Evolutionary conservation across 2,113 vertebrate genomes (phyloP), one percentile per base, ranked within the genome.

Genomic region (Sebastes fasciatus): DNA sequence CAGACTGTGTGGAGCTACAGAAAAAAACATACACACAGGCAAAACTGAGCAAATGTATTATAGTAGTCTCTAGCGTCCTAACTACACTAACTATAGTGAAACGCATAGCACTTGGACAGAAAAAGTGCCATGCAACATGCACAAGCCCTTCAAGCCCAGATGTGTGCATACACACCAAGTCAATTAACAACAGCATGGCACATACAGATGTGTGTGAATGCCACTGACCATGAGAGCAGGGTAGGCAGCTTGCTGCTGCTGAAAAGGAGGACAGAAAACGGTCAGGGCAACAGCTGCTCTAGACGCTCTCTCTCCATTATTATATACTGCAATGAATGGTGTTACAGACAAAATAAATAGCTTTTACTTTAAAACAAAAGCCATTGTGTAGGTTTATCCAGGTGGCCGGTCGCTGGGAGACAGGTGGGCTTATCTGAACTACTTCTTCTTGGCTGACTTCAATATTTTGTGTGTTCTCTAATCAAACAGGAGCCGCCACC

Each of bases 181-280:
- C 43, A 70, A 84, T 71, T 73, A 71, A 76, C 82, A 64, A 51
- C 68, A 86, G 34, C 48, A 76, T 64, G 60, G 12, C 40, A 49
- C 43, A 87, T 43, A 64, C 14, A 84, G 46, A 75, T 48, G 77
- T 79, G 48, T 72, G 57, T 85, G 51, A 60, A 82, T 71, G 72
- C 67, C 86, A 88, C 86, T 90, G 83, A 93, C 88, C 88, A 92
- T 89, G 69, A 93, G 75, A 85, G 87, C 85, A 64, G 89, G 90
- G 65, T 80, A 90, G 79, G 86, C 79, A 86, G 89, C 85, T 17
- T 92, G 90, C 84, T 90, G 90, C 85, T 89, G 89, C 91, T 88
- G 79, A 82, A 89, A 89, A 82, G 78, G 73, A 84, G 83, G 65
- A 85, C 51, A 83, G 52, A 88, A 71, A 72, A 54, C 8, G 8